These are phyloP conservation scores for Carcina quercana DNA, from an alignment of 2,888 invertebrate genomes.

Conservation along the genomic window DNA sequence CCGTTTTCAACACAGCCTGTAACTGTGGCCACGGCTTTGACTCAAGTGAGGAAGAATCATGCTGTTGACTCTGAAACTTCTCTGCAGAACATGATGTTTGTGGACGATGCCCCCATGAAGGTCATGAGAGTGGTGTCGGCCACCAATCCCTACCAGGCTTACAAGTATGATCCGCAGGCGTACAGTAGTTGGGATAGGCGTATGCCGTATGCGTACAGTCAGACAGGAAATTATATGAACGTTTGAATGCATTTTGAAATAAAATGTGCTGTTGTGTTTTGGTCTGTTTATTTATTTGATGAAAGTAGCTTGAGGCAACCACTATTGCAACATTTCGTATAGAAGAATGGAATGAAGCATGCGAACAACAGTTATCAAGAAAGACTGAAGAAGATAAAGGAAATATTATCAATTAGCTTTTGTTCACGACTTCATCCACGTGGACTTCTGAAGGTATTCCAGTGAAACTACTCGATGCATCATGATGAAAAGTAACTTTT, in stretches of 20 bases:
- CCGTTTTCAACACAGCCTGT: conserved; percentile 12
- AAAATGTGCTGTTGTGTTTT: not conserved
- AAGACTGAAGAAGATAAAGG: too few relatives aligned
- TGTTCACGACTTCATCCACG: too few relatives aligned
- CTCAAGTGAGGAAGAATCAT: too few relatives aligned
- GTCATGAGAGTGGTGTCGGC: conserved; percentile 53
- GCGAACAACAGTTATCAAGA: too few relatives aligned
- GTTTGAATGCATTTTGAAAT: conserved; percentile 1
- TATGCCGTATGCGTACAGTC: conserved; percentile 15
- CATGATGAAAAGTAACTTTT: too few relatives aligned
- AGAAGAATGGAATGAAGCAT: too few relatives aligned
- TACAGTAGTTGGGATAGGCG: conserved; percentile 18
- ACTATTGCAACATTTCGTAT: too few relatives aligned
- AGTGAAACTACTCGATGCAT: too few relatives aligned
- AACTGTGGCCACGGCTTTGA: conserved; percentile 13
- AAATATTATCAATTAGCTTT: too few relatives aligned
- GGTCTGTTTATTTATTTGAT: not conserved
- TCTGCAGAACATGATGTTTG: conserved; percentile 40
- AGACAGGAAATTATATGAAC: conserved; percentile 13
- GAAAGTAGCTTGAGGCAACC: too few relatives aligned
- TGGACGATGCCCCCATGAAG: conserved; percentile 49
- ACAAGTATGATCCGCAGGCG: conserved; percentile 36
- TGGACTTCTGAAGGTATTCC: too few relatives aligned
- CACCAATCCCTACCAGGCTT: conserved; percentile 45
- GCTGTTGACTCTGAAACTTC: conserved; percentile 34